A percentile compares a stretch with the other conserved stretches of the same genome.
These are phyloP conservation scores for Dynastes grantii DNA, from an alignment of 2,888 invertebrate species.

Conservation along the genomic window DNA sequence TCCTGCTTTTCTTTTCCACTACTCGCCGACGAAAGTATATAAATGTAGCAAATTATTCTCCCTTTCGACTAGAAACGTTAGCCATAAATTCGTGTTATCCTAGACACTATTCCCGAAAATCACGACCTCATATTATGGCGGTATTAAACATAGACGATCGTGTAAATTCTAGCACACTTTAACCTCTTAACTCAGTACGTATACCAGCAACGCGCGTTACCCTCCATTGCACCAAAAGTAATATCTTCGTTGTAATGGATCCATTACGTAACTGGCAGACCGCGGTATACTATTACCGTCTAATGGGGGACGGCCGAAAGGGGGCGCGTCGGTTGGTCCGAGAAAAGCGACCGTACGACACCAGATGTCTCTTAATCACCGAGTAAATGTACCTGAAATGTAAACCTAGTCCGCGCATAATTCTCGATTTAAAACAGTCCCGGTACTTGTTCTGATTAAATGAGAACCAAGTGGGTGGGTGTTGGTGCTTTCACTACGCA, in stretches of 20 bases:
- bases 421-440: constrained; percentile 7
- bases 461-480: background rate
- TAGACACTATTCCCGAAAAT: too few relatives aligned
- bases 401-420: constrained; percentile 2
- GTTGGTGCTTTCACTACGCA: background rate
- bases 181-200: too few relatives aligned
- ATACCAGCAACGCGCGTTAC: too few relatives aligned
- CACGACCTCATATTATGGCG: too few relatives aligned
- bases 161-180: too few relatives aligned
- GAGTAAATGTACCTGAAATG: constrained; percentile 27
- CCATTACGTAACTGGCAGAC: background rate
- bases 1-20: too few relatives aligned
- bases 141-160: too few relatives aligned
- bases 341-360: background rate
- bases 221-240: background rate
- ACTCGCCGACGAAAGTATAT: too few relatives aligned
- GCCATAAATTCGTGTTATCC: too few relatives aligned
- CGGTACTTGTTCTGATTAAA: constrained; percentile 6
- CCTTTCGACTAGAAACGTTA: too few relatives aligned
- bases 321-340: background rate
- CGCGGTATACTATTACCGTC: background rate
- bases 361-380: constrained; percentile 25
- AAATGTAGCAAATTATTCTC: too few relatives aligned
- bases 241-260: background rate
- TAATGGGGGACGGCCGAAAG: background rate